Conservation (phyloP, 2,797 vertebrate genomes). For the Nannoperca obscura region DNA sequence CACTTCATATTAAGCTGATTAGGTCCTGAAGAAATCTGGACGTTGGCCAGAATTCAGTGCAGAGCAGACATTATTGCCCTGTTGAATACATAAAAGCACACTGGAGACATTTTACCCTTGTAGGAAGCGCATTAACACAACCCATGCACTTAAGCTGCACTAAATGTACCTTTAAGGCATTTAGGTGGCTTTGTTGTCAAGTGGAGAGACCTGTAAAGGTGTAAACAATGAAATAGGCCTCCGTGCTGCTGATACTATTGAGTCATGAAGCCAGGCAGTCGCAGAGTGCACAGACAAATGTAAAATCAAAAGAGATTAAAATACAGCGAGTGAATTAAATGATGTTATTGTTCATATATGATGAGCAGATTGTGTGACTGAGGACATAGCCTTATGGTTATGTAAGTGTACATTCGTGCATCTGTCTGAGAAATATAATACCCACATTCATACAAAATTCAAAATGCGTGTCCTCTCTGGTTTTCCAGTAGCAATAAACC, state of each 20-base stretch:
- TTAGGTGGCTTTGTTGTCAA: conserved; percentile 59
- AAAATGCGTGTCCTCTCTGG: conserved; percentile 16
- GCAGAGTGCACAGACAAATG: conserved; percentile 4
- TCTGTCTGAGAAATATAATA: conserved; percentile 21
- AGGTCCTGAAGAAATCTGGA: conserved; percentile 59
- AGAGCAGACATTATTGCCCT: conserved; percentile 54
- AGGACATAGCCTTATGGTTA: conserved; percentile 11
- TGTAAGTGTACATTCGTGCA: conserved; percentile 13
- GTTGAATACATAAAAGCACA: conserved; percentile 60
- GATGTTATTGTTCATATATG: neutral
- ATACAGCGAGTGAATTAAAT: conserved; percentile 7
- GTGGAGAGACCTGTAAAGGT: conserved; percentile 27
- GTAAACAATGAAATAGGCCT: conserved; percentile 47
- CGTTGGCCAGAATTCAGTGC: conserved; percentile 48
- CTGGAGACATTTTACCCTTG: conserved; percentile 63
- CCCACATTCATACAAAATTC: conserved; percentile 35
- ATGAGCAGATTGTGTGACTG: neutral
- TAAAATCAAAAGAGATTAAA: conserved; percentile 23
- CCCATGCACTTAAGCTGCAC: conserved; percentile 43
- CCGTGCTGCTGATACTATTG: conserved; percentile 12
- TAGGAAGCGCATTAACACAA: conserved; percentile 54
- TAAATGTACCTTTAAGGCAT: conserved; percentile 57
- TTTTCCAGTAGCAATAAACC: conserved; percentile 30
- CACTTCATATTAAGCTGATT: conserved; percentile 67
- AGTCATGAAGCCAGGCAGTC: conserved; percentile 22